Percentiles rank a stretch among this genome's conserved stretches.
These are phyloP conservation scores for Lepidochrysops patricia DNA, from an alignment of 2,888 invertebrate genomes.

Conservation along the genomic window DNA sequence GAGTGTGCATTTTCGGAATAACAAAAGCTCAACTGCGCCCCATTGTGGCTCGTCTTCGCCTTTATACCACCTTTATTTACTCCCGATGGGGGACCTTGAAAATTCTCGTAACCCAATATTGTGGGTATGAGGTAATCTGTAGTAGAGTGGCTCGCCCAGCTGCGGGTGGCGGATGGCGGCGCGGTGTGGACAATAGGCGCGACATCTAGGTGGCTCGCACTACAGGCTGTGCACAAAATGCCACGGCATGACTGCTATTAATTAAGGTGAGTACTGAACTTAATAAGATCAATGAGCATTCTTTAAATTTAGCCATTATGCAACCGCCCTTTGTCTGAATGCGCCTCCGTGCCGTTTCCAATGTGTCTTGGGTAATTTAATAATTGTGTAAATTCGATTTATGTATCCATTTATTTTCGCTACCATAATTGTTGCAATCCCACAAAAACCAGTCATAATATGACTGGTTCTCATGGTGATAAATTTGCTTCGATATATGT, in stretches of 20 bases:
- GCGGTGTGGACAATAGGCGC: conserved; percentile 65
- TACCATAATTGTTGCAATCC: neutral
- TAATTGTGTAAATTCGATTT: conserved; percentile 13
- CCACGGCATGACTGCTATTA: conserved; percentile 4
- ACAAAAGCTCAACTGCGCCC: conserved; percentile 56
- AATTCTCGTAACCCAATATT: conserved; percentile 74
- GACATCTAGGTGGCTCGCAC: conserved; percentile 71
- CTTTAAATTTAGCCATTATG: neutral
- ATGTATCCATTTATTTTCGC: conserved; percentile 7
- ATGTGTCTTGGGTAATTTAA: conserved; percentile 2
- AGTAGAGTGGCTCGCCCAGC: conserved; percentile 62
- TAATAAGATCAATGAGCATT: conserved; percentile 18
- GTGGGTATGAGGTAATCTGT: conserved; percentile 71
- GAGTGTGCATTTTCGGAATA: conserved; percentile 62
- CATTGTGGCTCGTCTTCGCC: conserved; percentile 60
- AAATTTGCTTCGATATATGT: conserved; percentile 9
- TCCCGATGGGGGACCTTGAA: conserved; percentile 70
- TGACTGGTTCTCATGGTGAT: conserved; percentile 6
- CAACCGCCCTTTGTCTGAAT: neutral
- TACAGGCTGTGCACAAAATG: conserved; percentile 54
- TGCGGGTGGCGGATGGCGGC: conserved; percentile 43
- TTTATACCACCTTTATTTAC: conserved; percentile 71
- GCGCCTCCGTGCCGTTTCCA: neutral
- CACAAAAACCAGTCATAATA: conserved; percentile 5
- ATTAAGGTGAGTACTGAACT: conserved; percentile 2